Evolutionary conservation across 1,140 invertebrate species (phyloP), one percentile per base, ranked within the genome.

Genomic region (Zaprionus kolodkinae): DNA sequence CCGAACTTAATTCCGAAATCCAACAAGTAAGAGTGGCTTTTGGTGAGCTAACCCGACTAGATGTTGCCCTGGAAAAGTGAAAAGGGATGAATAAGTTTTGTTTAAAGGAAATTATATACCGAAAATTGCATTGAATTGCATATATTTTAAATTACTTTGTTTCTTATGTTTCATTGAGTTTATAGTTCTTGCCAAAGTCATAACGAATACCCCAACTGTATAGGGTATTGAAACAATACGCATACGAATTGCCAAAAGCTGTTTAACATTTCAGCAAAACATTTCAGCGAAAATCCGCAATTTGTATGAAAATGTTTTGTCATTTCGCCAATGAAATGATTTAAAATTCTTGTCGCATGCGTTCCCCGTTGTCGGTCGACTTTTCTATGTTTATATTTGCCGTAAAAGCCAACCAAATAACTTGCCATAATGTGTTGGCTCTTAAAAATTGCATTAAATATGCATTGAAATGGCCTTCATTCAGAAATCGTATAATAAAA

Each of bases 391-490:
- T 89, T 84, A 88, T 88, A 89, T 88, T 81, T 89, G 81, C 78
- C 80, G 71, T 87, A 78, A 87, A 88, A 84, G 69, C 72, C 66
- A 43, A 52, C 57, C 55, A 70, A 82, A 85, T 85, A 83, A 79
- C 69, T 77, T 76, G 30, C 66, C 66, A 62, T 76, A 88, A 87
- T 84, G 83, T 55, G 72, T 36, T 50, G 25, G 66, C 52, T 77
- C 79, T 70, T 87, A 87, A 87, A 86, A 82, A 87, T 87, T 87
- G 84, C 84, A 88, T 88, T 89, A 84, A 89, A 75, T 89, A 88
- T 88, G 84, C 74, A 88, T 88, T 88, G 84, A 88, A 84, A 69
- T 72, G 69, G 59, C 25, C 56, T 54, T 70, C 65, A 38, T 59
- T 56, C 72, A 54, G 43, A 85, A 67, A 52, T 57, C 27, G 50